Conservation (phyloP, 92 coral and sea anemone species). For the Palythoa heliodiscus region DNA sequence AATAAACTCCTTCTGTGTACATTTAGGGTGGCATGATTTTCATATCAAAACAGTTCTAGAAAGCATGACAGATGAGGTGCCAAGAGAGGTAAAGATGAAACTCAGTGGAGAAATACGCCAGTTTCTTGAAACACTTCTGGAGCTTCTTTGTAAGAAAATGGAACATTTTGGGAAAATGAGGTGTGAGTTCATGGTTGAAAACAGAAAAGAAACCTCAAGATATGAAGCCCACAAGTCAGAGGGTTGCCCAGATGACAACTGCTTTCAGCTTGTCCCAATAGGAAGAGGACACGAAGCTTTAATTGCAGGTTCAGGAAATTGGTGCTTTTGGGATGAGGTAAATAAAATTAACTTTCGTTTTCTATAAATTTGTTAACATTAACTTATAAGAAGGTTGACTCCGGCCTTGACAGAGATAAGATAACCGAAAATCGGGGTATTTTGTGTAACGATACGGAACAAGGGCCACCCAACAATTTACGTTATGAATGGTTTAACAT, state of each 20-base stretch:
- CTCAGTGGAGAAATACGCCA: too few species aligned
- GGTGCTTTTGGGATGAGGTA: conserved; percentile 24
- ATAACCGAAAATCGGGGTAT: too few species aligned
- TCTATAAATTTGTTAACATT: too few species aligned
- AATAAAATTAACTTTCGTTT: background rate
- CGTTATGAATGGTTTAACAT: too few species aligned
- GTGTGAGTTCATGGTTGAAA: background rate
- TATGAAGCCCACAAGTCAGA: background rate
- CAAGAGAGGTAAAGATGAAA: background rate
- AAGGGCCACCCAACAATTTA: too few species aligned
- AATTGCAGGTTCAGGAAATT: background rate
- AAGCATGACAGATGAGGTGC: background rate
- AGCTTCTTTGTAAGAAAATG: background rate
- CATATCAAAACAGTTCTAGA: background rate
- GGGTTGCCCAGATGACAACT: background rate
- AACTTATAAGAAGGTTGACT: too few species aligned
- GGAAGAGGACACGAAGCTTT: conserved; percentile 1
- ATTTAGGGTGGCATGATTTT: background rate
- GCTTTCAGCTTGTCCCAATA: conserved; percentile 3
- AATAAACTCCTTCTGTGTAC: background rate
- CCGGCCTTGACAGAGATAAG: too few species aligned
- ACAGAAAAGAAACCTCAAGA: background rate
- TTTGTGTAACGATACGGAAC: too few species aligned
- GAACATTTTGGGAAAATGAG: background rate
- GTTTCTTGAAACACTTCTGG: too few species aligned